phyloP scores from a whole-genome alignment of 2,797 vertebrate species.

The Prunella strophiata region DNA sequence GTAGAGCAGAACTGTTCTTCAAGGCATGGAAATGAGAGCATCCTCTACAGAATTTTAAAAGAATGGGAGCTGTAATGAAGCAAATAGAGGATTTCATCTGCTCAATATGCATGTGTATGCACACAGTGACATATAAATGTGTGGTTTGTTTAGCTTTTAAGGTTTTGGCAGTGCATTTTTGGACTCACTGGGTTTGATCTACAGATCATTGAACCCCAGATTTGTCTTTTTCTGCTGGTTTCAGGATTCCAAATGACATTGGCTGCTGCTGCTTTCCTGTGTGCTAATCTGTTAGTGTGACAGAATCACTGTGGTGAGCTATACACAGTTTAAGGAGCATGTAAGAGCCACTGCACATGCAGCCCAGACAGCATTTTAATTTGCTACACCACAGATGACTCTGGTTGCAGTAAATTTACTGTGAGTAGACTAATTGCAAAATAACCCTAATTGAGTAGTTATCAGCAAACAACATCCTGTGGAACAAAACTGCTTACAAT shows the following conservation, averaged over 20 bases:
- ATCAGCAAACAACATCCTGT: constrained; percentile 78
- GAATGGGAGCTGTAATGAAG: neutral
- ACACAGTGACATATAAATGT: neutral
- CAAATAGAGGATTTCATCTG: neutral
- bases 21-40: neutral
- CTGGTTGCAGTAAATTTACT: constrained; percentile 77
- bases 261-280: neutral
- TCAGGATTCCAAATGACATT: neutral
- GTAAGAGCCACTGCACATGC: constrained; percentile 45
- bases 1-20: neutral
- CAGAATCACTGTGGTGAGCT: constrained; percentile 24
- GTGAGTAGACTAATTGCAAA: constrained; percentile 83
- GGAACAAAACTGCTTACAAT: constrained; percentile 79
- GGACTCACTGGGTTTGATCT: neutral
- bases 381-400: constrained; percentile 68
- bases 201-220: neutral
- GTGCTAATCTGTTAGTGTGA: neutral
- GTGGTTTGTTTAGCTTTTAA: neutral
- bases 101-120: neutral
- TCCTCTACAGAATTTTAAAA: neutral
- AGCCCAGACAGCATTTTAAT: constrained; percentile 61
- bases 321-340: constrained; percentile 32
- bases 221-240: neutral
- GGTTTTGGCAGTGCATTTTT: neutral
- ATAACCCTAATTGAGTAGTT: constrained; percentile 82